Percentiles rank a stretch among this genome's conserved stretches.
These are phyloP conservation scores for Lutraria lutraria DNA, from an alignment of 2,888 invertebrate species.

Conservation along the genomic window DNA sequence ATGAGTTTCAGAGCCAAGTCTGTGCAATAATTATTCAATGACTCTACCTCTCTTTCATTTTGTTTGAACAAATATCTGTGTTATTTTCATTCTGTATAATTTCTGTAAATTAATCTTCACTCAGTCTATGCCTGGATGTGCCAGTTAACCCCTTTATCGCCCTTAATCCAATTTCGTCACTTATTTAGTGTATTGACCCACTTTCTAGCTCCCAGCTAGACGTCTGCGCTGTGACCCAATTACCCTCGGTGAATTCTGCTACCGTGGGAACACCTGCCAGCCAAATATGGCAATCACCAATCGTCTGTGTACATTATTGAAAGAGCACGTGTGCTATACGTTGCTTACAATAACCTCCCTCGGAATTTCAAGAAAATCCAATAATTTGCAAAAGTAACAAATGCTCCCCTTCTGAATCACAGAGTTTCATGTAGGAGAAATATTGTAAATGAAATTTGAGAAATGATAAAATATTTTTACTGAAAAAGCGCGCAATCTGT, in stretches of 20 bases:
- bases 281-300: constrained; percentile 84
- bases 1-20: no score
- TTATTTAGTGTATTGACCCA: constrained; percentile 15
- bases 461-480: constrained; percentile 13
- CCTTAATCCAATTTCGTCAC: constrained; percentile 14
- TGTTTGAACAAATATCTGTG: background rate
- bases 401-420: constrained; percentile 17
- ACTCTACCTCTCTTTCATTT: background rate
- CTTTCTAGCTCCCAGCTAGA: constrained; percentile 32
- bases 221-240: constrained; percentile 68
- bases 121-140: background rate
- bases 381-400: constrained; percentile 31
- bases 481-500: constrained; percentile 14
- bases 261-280: constrained; percentile 85
- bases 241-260: constrained; percentile 58
- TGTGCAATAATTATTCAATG: background rate
- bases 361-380: background rate
- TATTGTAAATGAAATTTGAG: constrained; percentile 1
- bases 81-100: background rate
- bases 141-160: background rate
- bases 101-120: background rate
- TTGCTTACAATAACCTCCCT: constrained; percentile 76
- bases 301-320: constrained; percentile 75
- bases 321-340: constrained; percentile 71
- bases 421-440: constrained; percentile 15